Percentiles rank a stretch among this genome's conserved stretches.
Evolutionary conservation across 2,797 vertebrate species (phyloP).

Genomic region (Hyperoplus lanceolatus): DNA sequence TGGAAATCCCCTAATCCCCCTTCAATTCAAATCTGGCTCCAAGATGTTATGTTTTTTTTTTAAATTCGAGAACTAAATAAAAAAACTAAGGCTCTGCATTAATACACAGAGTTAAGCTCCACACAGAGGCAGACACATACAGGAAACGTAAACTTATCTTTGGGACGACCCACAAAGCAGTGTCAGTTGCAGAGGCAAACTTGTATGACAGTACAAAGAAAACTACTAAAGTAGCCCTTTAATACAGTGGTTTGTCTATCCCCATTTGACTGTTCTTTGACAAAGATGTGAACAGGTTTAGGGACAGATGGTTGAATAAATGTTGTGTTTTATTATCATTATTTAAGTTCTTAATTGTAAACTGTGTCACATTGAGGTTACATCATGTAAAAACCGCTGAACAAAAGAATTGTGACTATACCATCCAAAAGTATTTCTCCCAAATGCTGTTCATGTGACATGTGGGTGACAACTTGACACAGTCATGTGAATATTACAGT

Average conservation of each 20-base stretch:
- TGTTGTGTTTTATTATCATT: not conserved
- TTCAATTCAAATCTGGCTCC: too few species aligned
- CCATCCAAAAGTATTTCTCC: constrained; percentile 24
- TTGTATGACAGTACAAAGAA: constrained; percentile 5
- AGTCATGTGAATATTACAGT: constrained; percentile 29
- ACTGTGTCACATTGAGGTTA: not conserved
- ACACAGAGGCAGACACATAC: constrained; percentile 11
- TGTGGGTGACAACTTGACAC: not conserved
- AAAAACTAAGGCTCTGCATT: not conserved
- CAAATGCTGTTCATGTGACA: not conserved
- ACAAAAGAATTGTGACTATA: constrained; percentile 5
- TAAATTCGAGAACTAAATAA: too few species aligned
- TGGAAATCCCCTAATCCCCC: too few species aligned
- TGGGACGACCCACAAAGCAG: constrained; percentile 13
- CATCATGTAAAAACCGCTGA: not conserved
- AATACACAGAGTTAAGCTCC: not conserved
- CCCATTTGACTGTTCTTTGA: not conserved
- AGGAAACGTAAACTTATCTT: constrained; percentile 48
- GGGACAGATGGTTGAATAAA: not conserved
- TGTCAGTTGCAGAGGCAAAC: not conserved
- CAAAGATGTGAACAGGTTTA: not conserved
- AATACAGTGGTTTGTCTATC: not conserved
- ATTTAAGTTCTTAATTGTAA: not conserved
- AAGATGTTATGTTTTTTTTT: too few species aligned
- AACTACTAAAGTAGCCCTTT: not conserved